A percentile compares a stretch with the other conserved stretches of the same genome.
phyloP scores from a whole-genome alignment of 2,113 vertebrate species.

The Ondatra zibethicus region DNA sequence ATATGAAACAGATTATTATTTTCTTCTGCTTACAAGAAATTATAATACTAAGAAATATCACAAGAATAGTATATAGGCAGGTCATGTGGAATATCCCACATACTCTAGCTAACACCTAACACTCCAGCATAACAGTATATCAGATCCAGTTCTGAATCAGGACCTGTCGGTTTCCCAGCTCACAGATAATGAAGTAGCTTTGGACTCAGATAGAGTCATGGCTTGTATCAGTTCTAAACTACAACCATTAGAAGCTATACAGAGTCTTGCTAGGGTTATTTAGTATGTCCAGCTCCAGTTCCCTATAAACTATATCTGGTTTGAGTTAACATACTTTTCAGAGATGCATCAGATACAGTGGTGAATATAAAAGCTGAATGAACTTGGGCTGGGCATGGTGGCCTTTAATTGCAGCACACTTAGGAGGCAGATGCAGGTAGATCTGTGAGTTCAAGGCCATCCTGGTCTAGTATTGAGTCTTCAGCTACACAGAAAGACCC shows the following conservation, averaged over 20 bases:
- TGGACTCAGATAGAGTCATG: not conserved
- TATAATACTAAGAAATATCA: not conserved
- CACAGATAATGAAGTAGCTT: not conserved
- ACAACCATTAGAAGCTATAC: not conserved
- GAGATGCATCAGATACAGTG: not conserved
- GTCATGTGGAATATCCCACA: not conserved
- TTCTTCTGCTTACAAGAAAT: conserved; percentile 11
- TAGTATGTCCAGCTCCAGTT: not conserved
- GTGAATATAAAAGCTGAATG: conserved; percentile 29
- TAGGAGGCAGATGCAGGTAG: not conserved
- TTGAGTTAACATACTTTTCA: conserved; percentile 26
- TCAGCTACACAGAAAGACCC: not conserved
- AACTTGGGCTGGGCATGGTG: not conserved
- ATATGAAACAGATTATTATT: conserved; percentile 13
- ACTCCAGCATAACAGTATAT: not conserved
- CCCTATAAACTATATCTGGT: not conserved
- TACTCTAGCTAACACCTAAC: not conserved
- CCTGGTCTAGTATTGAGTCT: not conserved
- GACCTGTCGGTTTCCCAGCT: not conserved
- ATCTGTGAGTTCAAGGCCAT: not conserved
- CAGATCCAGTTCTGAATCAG: not conserved
- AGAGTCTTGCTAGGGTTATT: not conserved
- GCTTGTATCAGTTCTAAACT: not conserved
- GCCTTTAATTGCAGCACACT: not conserved
- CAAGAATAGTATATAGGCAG: not conserved